A percentile compares a stretch with the other conserved stretches of the same genome.
phyloP scores from a whole-genome alignment of 2,113 vertebrate species.

The Scolopax mira region DNA sequence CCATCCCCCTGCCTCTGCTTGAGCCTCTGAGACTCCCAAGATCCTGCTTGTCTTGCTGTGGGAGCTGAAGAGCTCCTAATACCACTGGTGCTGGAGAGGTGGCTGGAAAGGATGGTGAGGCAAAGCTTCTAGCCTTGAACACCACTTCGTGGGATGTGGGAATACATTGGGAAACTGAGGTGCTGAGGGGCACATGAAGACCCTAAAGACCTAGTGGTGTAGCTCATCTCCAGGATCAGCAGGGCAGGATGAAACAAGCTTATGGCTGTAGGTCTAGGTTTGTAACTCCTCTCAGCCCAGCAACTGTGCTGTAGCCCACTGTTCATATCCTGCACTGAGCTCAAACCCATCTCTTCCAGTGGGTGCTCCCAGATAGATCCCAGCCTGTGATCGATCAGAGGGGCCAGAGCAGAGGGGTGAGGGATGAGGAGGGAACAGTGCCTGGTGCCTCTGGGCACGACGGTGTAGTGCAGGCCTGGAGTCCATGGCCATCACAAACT shows the following conservation, averaged over 20 bases:
- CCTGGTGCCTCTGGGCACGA: background rate
- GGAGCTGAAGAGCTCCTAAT: background rate
- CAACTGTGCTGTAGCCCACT: background rate
- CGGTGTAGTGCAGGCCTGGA: rapidly evolving
- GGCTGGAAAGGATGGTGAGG: background rate
- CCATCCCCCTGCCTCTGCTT: background rate
- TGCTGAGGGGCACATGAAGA: background rate
- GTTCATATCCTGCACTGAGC: background rate
- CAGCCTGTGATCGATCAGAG: rapidly evolving
- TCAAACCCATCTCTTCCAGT: background rate
- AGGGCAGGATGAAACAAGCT: background rate
- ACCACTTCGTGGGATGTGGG: background rate
- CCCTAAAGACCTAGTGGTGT: background rate
- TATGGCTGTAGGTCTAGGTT: background rate
- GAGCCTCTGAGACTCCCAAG: background rate
- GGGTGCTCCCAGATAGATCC: background rate
- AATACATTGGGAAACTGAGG: background rate
- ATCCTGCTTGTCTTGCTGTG: background rate
- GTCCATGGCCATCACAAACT: rapidly evolving
- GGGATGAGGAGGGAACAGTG: background rate
- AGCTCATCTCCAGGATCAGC: background rate
- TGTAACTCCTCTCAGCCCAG: background rate
- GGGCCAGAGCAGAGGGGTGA: background rate
- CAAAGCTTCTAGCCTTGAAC: background rate
- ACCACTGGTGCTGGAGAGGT: background rate